Conservation (phyloP, 1,140 invertebrate genomes). For the Hesperophylax magnus region DNA sequence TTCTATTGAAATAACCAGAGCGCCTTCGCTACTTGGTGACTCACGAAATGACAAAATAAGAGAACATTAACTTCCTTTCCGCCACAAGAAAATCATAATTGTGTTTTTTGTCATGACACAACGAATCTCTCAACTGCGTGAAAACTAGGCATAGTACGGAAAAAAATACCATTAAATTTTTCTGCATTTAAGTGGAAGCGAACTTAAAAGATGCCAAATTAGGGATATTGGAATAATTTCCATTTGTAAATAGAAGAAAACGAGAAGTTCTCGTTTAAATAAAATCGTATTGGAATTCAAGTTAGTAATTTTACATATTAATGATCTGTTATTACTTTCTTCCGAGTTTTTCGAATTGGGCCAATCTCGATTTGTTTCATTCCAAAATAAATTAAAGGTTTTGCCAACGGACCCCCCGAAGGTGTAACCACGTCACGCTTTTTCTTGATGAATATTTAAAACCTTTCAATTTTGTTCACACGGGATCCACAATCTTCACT, state of each 20-base stretch:
- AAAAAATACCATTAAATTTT: no score
- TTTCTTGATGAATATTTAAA: constrained; percentile 8
- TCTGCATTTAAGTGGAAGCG: no score
- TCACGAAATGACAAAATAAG: not conserved
- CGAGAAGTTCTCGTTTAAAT: no score
- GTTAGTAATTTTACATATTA: no score
- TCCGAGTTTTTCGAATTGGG: not conserved
- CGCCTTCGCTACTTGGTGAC: not conserved
- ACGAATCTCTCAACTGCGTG: no score
- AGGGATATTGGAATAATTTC: no score
- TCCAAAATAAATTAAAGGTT: not conserved
- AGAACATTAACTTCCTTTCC: not conserved
- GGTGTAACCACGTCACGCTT: constrained; percentile 17
- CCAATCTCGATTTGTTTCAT: not conserved
- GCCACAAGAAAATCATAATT: not conserved
- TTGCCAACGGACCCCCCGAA: not conserved
- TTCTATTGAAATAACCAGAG: constrained; percentile 1
- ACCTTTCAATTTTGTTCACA: not conserved
- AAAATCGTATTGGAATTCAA: no score
- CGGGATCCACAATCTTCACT: not conserved
- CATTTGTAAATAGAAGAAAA: no score
- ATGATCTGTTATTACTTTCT: no score
- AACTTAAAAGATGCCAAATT: no score
- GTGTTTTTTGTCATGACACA: no score
- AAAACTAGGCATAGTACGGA: no score